Conservation (phyloP, 64 coral and sea anemone species). For the Porites lutea region DNA sequence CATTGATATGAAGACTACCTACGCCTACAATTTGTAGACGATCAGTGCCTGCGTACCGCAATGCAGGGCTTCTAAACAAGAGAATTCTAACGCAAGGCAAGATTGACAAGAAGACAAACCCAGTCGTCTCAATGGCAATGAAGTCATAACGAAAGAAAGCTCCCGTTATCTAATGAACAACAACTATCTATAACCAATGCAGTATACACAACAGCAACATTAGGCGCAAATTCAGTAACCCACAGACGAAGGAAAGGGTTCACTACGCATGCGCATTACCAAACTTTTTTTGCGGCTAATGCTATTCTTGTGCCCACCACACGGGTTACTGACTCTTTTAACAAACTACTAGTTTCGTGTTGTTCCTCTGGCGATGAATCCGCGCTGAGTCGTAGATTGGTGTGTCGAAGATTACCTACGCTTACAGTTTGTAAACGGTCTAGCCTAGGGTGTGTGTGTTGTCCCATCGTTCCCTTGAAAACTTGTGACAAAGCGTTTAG, state of each 20-base stretch:
- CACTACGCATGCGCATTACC: no score
- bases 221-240: no score
- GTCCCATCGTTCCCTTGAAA: neutral
- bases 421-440: neutral
- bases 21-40: neutral
- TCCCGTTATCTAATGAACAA: neutral
- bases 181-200: neutral
- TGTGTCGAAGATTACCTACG: neutral
- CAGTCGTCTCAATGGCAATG: neutral
- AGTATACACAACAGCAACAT: neutral
- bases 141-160: neutral
- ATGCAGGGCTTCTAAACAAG: no score
- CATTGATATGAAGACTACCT: neutral
- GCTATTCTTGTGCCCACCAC: no score
- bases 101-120: neutral
- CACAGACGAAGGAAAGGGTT: no score
- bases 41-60: neutral
- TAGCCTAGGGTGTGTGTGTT: constrained; percentile 4
- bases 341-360: neutral
- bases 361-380: neutral
- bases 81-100: neutral
- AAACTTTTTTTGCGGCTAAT: no score
- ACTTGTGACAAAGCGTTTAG: neutral
- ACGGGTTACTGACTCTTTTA: neutral
- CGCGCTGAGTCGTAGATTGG: neutral